phyloP scores from a whole-genome alignment of 2,113 vertebrate species.

The Python bivittatus region DNA sequence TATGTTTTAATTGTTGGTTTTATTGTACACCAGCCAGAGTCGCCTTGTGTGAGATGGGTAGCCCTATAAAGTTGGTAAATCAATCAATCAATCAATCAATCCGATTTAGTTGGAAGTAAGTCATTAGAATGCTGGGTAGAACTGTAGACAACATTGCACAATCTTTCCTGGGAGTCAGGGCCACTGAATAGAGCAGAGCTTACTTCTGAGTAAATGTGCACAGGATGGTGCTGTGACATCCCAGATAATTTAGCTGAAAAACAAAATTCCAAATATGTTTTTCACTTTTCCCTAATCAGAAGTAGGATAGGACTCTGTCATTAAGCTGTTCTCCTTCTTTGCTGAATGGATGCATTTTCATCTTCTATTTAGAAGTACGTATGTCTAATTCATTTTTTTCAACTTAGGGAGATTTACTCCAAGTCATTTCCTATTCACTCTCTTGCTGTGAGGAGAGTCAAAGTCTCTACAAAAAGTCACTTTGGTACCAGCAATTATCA shows the following conservation, averaged over 20 bases:
- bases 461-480: conserved; percentile 56
- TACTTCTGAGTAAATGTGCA: not conserved
- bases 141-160: not conserved
- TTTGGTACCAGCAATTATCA: conserved; percentile 65
- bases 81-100: no score
- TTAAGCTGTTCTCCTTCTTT: conserved; percentile 59
- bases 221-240: not conserved
- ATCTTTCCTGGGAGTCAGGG: not conserved
- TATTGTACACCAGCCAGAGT: no score
- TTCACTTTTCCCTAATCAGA: conserved; percentile 16
- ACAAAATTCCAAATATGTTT: conserved; percentile 50
- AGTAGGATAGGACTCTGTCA: conserved; percentile 49
- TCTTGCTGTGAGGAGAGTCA: conserved; percentile 69
- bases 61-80: no score
- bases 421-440: conserved; percentile 71
- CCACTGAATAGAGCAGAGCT: not conserved
- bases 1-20: no score
- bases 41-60: no score
- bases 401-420: conserved; percentile 65
- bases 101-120: not conserved
- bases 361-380: conserved; percentile 67
- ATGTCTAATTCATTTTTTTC: conserved; percentile 74
- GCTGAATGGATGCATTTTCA: conserved; percentile 53
- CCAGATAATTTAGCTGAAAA: conserved; percentile 9
- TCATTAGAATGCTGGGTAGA: not conserved